Percentiles rank a stretch among this genome's conserved stretches.
phyloP scores from a whole-genome alignment of 2,113 vertebrate genomes.

The Panthera tigris region DNA sequence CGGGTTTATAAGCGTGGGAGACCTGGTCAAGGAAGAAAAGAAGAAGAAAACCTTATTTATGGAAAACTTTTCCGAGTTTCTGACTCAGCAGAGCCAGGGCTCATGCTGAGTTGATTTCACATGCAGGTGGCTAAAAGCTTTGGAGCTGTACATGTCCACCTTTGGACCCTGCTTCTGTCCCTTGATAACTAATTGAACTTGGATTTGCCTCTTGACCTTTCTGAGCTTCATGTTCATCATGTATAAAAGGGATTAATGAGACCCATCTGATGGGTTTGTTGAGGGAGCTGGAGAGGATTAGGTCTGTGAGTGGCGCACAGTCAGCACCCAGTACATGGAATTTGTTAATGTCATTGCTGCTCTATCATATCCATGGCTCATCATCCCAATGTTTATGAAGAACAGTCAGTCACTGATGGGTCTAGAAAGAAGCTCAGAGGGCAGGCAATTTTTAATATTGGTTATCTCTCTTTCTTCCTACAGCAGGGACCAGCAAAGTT shows the following conservation, averaged over 20 bases:
- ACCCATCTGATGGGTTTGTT: background rate
- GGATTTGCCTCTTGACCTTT: background rate
- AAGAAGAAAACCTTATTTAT: background rate
- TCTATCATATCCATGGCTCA: background rate
- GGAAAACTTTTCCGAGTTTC: background rate
- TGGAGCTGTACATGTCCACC: accelerated
- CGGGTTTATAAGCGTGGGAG: background rate
- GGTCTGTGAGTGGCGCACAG: too few relatives aligned
- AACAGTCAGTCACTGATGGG: background rate
- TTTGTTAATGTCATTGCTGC: background rate
- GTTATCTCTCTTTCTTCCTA: background rate
- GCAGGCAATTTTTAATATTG: background rate
- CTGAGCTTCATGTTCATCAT: background rate
- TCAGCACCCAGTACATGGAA: background rate
- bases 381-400: background rate
- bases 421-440: background rate
- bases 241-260: background rate
- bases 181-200: background rate
- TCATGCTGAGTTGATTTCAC: background rate
- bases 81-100: background rate
- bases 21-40: background rate
- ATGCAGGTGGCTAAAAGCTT: accelerated
- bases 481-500: background rate
- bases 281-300: background rate
- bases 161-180: background rate